Percentiles rank a stretch among this genome's conserved stretches.
Conservation (phyloP, 2,888 invertebrate species). For the Terebella lapidaria region DNA sequence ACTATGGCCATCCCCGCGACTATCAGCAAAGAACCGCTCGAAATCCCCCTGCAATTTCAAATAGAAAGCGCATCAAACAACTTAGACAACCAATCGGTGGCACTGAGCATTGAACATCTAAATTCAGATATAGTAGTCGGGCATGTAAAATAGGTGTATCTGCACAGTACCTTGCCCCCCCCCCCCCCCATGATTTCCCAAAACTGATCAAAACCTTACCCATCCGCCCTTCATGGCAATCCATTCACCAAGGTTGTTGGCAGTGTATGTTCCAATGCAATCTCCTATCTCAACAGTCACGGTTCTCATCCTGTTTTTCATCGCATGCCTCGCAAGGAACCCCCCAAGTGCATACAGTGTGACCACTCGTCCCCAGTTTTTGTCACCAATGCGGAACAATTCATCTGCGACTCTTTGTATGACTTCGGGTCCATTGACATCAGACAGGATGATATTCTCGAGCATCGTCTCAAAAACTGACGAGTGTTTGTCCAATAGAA, state of each 20-base stretch:
- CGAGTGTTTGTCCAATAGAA: background rate
- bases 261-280: conserved; percentile 47
- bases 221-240: conserved; percentile 46
- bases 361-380: conserved; percentile 49
- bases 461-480: background rate
- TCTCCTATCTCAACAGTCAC: conserved; percentile 18
- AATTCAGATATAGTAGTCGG: too few relatives aligned
- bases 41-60: background rate
- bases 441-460: background rate
- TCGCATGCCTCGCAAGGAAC: conserved; percentile 32
- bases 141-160: too few relatives aligned
- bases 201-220: conserved; percentile 40
- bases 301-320: conserved; percentile 10
- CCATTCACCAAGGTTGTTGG: conserved; percentile 43
- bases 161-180: too few relatives aligned
- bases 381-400: conserved; percentile 45
- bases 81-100: too few relatives aligned
- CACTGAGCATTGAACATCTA: too few relatives aligned
- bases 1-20: background rate
- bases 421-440: background rate
- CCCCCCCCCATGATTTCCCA: too few relatives aligned
- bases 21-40: background rate
- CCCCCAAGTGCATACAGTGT: conserved; percentile 47
- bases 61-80: too few relatives aligned
- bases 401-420: conserved; percentile 35